Base-by-base conservation (phyloP, 2,888 invertebrate species). In the Nipponacmea schrenckii region DNA sequence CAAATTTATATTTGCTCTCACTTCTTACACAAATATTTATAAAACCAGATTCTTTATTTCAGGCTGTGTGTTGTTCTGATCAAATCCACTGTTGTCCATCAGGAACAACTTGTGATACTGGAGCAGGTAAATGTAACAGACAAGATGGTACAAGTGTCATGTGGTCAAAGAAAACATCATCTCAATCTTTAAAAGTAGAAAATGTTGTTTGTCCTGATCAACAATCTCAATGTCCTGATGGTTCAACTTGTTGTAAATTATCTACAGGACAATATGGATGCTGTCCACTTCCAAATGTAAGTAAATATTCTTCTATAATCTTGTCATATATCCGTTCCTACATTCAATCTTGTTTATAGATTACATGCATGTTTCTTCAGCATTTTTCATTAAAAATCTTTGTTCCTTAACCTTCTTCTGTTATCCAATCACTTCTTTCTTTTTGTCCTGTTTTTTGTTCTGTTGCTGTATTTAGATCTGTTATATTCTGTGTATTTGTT, bases 21-120 rank as follows among this genome's bases (percentile, higher is more conserved):
- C 39, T 39, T 7, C 31, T 39, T 7, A 8, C 8, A 39, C 39
- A 39, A 5, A 2, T 7, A 39, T 39, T 39, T 39, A 39, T 39
- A 5, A 39, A 0, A 39, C 4, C 39, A 39, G 39, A 39, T 48
- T 45, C 26, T 0, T 70, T 26, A 27, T 65, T 56, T 8, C 68
- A 80, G 80, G 84, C 83, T 64, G 77, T 79, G 8, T 85, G 85
- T 65, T 85, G 85, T 73, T 64, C 71, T 14, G 84, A 85, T 71
- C 66, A 76, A 10, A n/a, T 78, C 10, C 84, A 85, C 67, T 85
- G 85, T 74, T 85, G 84, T 62, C 72, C 72, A 14, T 7, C 24
- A 20, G 66, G 62, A 39, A 69, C 66, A 67, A 74, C 74, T 44
- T 80, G 84, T 80, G 73, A 84, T 72, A 72, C 75, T 26, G 63